These are phyloP conservation scores for Trichacis sp. DNA, from an alignment of 2,888 invertebrate genomes.

Conservation along the genomic window DNA sequence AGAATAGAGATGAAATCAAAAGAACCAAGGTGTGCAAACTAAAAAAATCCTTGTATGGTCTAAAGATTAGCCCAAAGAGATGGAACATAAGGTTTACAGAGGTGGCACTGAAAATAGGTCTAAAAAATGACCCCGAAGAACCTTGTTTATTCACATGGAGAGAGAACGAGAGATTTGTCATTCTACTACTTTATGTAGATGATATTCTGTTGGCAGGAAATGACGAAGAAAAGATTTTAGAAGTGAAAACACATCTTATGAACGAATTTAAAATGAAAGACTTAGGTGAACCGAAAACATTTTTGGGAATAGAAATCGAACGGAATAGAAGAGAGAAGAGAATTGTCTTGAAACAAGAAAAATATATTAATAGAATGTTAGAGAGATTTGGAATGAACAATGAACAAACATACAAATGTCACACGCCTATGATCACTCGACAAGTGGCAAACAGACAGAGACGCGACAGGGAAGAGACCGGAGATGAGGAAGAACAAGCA, in stretches of 20 bases:
- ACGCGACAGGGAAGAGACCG: neutral
- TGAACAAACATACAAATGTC: neutral
- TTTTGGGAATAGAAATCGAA: neutral
- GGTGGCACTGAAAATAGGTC: slow-evolving; percentile 24
- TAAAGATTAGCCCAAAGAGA: slow-evolving; percentile 11
- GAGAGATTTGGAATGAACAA: slow-evolving; percentile 16
- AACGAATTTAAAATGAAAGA: no score
- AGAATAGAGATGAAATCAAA: neutral
- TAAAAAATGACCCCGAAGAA: slow-evolving; percentile 28
- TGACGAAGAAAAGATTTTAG: slow-evolving; percentile 17
- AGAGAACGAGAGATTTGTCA: no score
- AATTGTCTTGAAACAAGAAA: slow-evolving; percentile 3
- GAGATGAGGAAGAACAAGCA: slow-evolving; percentile 16
- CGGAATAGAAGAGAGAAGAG: neutral
- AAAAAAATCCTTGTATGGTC: slow-evolving; percentile 21
- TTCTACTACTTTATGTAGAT: slow-evolving; percentile 1
- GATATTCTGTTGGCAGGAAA: slow-evolving; percentile 3
- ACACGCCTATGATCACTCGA: slow-evolving; percentile 27
- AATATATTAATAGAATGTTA: slow-evolving; percentile 11
- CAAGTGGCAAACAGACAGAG: slow-evolving; percentile 18
- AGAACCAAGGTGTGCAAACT: slow-evolving; percentile 30
- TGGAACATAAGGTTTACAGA: slow-evolving; percentile 33
- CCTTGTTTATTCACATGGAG: slow-evolving; percentile 30
- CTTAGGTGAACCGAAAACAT: no score
- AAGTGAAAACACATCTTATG: slow-evolving; percentile 17